Evolutionary conservation across 2,797 vertebrate species (phyloP).

Genomic region (Sebastolobus altivelis): DNA sequence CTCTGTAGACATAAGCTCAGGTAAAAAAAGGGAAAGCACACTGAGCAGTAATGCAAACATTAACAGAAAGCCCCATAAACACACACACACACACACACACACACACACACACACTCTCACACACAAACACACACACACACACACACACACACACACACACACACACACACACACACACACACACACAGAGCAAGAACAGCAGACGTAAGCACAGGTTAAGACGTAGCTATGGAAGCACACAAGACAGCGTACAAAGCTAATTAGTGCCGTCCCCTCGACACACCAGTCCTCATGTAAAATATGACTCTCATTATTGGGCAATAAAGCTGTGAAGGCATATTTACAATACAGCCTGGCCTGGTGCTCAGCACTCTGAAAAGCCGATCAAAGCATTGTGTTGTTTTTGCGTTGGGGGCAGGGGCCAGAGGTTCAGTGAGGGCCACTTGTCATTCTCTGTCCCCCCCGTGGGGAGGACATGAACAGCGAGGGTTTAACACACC

Average conservation of each 20-base stretch:
- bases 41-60: constrained; percentile 1
- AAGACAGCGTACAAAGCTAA: constrained; percentile 66
- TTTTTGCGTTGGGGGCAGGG: constrained; percentile 43
- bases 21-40: constrained; percentile 8
- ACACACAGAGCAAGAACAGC: constrained; percentile 42
- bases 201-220: constrained; percentile 62
- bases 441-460: constrained; percentile 65
- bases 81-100: background rate
- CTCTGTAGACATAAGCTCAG: constrained; percentile 17
- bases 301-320: constrained; percentile 74
- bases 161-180: constrained; percentile 12
- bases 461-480: constrained; percentile 50
- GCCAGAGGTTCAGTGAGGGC: constrained; percentile 58
- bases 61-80: constrained; percentile 4
- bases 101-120: background rate
- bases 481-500: constrained; percentile 58
- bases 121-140: constrained; percentile 14
- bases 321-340: constrained; percentile 74
- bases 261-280: constrained; percentile 66
- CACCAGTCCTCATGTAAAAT: constrained; percentile 71
- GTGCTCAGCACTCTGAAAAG: constrained; percentile 47
- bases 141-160: constrained; percentile 21
- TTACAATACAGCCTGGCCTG: constrained; percentile 63
- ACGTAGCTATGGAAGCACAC: constrained; percentile 36
- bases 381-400: constrained; percentile 65